Conservation (phyloP, 2,797 vertebrate species). For the Ara ararauna region DNA sequence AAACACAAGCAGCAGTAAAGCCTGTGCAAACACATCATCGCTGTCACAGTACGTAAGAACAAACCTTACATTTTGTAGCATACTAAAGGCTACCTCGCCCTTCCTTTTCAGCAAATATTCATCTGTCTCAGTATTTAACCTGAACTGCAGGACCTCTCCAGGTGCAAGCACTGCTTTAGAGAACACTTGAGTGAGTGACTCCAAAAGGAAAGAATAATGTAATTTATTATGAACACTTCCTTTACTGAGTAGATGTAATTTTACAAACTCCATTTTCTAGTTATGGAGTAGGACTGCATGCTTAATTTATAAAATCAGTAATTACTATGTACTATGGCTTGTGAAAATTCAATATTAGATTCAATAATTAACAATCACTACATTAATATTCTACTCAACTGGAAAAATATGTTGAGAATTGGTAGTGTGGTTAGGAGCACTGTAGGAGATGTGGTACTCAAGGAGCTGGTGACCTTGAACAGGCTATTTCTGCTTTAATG, state of each 20-base stretch:
- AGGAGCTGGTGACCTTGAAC: not conserved
- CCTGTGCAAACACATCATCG: not conserved
- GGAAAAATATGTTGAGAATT: not conserved
- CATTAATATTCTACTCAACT: not conserved
- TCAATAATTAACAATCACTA: not conserved
- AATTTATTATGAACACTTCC: not conserved
- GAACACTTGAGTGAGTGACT: not conserved
- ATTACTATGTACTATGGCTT: not conserved
- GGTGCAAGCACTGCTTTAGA: not conserved
- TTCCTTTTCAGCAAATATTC: not conserved
- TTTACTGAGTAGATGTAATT: not conserved
- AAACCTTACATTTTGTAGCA: not conserved
- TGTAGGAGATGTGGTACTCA: rapidly evolving
- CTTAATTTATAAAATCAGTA: not conserved
- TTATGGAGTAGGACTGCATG: not conserved
- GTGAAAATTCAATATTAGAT: not conserved
- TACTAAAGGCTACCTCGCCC: not conserved
- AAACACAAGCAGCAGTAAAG: not conserved
- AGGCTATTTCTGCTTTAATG: not conserved
- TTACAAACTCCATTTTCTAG: not conserved
- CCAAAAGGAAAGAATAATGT: not conserved
- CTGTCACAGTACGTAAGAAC: not conserved
- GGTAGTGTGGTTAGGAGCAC: not conserved
- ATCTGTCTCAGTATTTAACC: not conserved
- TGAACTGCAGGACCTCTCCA: not conserved